phyloP scores from a whole-genome alignment of 1,140 invertebrate genomes.

The Pachypsylla venusta region DNA sequence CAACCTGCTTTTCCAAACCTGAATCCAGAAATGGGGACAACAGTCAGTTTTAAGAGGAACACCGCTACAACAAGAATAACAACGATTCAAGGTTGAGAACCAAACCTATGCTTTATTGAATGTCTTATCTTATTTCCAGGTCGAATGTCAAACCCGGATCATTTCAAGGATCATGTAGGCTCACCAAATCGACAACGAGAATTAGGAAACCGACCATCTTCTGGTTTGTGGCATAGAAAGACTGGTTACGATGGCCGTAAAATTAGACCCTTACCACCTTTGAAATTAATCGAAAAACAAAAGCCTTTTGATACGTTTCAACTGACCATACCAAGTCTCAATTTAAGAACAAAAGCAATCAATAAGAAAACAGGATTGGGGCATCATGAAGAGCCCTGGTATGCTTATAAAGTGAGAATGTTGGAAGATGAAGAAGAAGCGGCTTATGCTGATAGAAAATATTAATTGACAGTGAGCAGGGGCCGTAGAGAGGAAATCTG shows the following conservation, averaged over 20 bases:
- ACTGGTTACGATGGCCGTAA: constrained; percentile 77
- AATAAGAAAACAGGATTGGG: background rate
- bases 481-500: too few relatives aligned
- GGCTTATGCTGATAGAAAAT: too few relatives aligned
- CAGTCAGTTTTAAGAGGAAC: too few relatives aligned
- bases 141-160: constrained; percentile 65
- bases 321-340: background rate
- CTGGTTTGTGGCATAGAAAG: constrained; percentile 88
- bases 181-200: constrained; percentile 65
- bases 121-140: constrained; percentile 34
- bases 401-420: background rate
- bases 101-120: too few relatives aligned
- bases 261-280: constrained; percentile 47
- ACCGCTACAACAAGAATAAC: too few relatives aligned
- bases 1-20: too few relatives aligned
- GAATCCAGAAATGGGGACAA: too few relatives aligned
- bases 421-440: background rate
- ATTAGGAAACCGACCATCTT: constrained; percentile 73
- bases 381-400: constrained; percentile 6
- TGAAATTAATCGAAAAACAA: constrained; percentile 26
- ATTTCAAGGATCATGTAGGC: constrained; percentile 58
- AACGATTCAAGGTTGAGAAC: too few relatives aligned
- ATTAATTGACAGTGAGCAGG: too few relatives aligned
- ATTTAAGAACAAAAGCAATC: background rate
- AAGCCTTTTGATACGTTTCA: background rate